A percentile compares a stretch with the other conserved stretches of the same genome.
These are phyloP conservation scores for Sciurus vulgaris DNA, from an alignment of 2,797 vertebrate species.

Conservation along the genomic window DNA sequence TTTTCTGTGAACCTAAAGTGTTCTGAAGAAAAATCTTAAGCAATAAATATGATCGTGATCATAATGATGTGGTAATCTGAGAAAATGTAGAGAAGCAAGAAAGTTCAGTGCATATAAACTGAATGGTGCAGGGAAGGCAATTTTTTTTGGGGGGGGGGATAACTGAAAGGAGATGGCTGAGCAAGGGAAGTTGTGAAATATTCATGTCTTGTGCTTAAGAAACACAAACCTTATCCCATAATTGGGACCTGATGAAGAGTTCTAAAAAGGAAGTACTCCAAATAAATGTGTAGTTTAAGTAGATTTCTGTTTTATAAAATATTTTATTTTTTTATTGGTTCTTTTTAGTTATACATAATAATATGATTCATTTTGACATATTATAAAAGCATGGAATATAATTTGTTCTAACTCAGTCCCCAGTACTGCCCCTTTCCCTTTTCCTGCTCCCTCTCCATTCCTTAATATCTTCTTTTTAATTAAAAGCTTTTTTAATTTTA, in stretches of 20 bases:
- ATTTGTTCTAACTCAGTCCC: no score
- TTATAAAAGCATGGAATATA: no score
- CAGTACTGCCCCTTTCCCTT: no score
- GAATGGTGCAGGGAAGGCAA: neutral
- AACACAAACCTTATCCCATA: neutral
- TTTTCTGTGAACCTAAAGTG: neutral
- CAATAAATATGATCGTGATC: neutral
- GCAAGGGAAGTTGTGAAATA: neutral
- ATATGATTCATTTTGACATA: no score
- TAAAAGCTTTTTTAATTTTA: no score
- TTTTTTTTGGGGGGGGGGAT: neutral
- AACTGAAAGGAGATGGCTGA: neutral
- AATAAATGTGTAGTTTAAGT: neutral
- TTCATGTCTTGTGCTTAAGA: neutral
- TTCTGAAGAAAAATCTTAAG: neutral
- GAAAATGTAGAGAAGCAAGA: neutral
- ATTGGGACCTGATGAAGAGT: neutral
- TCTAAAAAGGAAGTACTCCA: neutral
- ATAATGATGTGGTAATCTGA: neutral
- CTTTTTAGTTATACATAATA: no score
- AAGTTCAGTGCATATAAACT: neutral
- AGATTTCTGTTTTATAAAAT: neutral
- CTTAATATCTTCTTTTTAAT: no score
- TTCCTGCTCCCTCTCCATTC: no score
- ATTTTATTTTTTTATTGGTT: no score